These are phyloP conservation scores for Tapera naevia DNA, from an alignment of 2,797 vertebrate genomes.

Conservation along the genomic window DNA sequence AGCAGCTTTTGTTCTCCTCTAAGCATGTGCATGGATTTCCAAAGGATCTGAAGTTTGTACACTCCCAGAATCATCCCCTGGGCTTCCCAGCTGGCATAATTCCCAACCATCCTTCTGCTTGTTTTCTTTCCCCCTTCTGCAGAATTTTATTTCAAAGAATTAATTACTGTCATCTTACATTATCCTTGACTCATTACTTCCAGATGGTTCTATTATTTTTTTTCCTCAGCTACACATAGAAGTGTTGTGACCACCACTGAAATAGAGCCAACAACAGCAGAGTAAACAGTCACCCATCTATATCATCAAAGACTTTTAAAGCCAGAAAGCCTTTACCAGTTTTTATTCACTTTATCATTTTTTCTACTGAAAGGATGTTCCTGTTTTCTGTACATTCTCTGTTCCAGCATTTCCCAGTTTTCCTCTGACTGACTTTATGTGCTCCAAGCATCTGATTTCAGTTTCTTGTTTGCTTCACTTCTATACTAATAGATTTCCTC, in stretches of 20 bases:
- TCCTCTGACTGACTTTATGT: neutral
- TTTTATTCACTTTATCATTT: neutral
- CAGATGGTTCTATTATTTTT: conserved; percentile 44
- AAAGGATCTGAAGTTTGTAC: neutral
- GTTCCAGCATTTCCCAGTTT: neutral
- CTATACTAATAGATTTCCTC: neutral
- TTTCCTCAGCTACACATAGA: neutral
- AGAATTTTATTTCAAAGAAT: conserved; percentile 45
- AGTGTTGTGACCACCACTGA: neutral
- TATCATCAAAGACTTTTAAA: neutral
- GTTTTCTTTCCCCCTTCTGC: conserved; percentile 15
- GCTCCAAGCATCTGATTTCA: neutral
- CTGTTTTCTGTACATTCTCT: neutral
- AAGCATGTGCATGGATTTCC: neutral
- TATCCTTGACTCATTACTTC: conserved; percentile 60
- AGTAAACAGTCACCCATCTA: neutral
- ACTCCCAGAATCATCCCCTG: neutral
- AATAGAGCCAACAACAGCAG: neutral
- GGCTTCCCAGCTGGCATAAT: neutral
- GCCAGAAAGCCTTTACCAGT: neutral
- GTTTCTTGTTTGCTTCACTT: neutral
- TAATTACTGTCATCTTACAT: conserved; percentile 45
- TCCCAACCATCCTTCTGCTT: conserved; percentile 2
- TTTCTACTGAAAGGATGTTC: neutral
- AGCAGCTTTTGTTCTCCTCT: neutral